Conservation (phyloP, 2,797 vertebrate genomes). For the Gymnoscopelus microlampas region DNA sequence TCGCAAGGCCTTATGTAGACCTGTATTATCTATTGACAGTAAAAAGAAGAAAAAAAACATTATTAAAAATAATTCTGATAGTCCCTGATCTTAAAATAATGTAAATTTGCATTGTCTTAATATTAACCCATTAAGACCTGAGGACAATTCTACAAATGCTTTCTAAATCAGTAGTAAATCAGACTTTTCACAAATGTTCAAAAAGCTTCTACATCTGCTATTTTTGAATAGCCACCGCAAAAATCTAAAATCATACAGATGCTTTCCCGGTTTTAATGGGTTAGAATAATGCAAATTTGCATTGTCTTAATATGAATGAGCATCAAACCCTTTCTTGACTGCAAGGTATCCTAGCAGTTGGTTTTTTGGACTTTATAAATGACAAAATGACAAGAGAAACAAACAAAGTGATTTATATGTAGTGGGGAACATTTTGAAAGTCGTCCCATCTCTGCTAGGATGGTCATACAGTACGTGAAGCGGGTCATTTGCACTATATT, state of each 20-base stretch:
- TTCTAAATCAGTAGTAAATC: no score
- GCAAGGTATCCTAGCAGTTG: neutral
- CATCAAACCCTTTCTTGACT: constrained; percentile 2
- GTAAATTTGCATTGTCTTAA: constrained; percentile 6
- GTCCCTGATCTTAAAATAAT: neutral
- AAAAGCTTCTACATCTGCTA: no score
- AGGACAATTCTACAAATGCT: no score
- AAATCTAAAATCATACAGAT: no score
- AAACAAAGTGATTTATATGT: neutral
- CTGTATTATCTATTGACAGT: neutral
- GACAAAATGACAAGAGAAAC: neutral
- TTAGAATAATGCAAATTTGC: neutral
- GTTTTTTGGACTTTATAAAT: neutral
- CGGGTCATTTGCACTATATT: constrained; percentile 33
- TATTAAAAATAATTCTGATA: no score
- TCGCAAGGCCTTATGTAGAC: constrained; percentile 29
- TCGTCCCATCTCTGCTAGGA: neutral
- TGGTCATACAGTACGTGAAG: neutral
- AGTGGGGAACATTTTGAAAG: neutral
- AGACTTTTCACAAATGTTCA: no score
- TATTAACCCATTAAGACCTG: neutral
- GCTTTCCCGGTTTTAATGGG: no score
- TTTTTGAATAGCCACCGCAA: neutral
- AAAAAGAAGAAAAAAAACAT: no score
- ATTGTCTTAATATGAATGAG: constrained; percentile 3